Base-by-base conservation (phyloP, 1,140 invertebrate species). In the Cydia amplana region DNA sequence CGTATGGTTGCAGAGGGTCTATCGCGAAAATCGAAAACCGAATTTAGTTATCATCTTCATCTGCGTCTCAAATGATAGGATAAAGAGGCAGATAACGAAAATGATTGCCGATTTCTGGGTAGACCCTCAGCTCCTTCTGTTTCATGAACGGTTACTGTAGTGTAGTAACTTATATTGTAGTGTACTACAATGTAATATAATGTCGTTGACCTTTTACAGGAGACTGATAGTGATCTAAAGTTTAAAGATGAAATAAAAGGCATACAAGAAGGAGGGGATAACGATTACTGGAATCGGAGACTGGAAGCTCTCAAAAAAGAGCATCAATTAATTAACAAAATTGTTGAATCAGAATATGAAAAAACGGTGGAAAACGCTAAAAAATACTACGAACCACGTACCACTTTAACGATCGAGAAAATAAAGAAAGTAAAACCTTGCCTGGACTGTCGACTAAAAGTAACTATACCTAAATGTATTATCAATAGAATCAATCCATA, bases 261-360 rank as follows among this genome's bases (percentile, higher is more conserved):
- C 74, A 49, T 77, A 40, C 80, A 78, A 28, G 84, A 85, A 76
- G 80, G 85, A 40, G 64, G 64, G 51, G 85, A 88, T 55, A 76
- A 78, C 76, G 86, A 90, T 77, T 92, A 92, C 74, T 91, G 90
- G 90, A 72, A 82, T 46, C 78, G 85, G 28, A 85, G 90, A 88
- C 85, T 91, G 74, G 88, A 91, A 49, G 78, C 75, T 75, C 74
- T 92, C 2, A 90, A 85, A 78, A 87, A 88, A 77, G 89, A 92
- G 79, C 90, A 92, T 79, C 80, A 86, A 75, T 36, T 81, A 32
- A 91, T 92, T 16, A 89, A 89, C 78, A 85, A 89, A 79, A 90
- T 92, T 72, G 86, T 92, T 70, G 88, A 91, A 80, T 32, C 81
- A 1, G 88, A 92, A 83, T 92, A 89, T 79, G 83, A 88, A 65